A percentile compares a stretch with the other conserved stretches of the same genome.
phyloP scores from a whole-genome alignment of 2,113 vertebrate species.

The Phalacrocorax brasilianus region DNA sequence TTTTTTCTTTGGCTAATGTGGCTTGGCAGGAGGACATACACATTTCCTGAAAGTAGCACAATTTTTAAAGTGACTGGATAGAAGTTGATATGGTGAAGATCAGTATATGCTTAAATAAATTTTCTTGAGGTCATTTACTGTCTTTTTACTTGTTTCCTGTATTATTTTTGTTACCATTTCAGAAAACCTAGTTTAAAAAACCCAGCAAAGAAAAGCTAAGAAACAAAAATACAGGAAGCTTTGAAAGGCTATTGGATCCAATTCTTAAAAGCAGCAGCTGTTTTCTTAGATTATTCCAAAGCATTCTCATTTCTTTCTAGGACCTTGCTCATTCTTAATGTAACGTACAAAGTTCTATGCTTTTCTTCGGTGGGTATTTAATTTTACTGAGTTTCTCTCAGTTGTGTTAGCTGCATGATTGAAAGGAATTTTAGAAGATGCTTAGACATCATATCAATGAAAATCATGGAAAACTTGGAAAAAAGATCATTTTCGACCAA shows the following conservation, averaged over 20 bases:
- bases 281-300: neutral
- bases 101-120: neutral
- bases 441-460: neutral
- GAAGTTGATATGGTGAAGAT: neutral
- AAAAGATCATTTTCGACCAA: neutral
- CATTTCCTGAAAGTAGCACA: neutral
- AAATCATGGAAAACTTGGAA: neutral
- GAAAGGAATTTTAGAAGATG: neutral
- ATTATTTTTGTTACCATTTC: neutral
- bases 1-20: too few relatives aligned
- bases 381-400: neutral
- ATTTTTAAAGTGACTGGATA: neutral
- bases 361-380: rapidly evolving
- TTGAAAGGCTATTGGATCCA: neutral
- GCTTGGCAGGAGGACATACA: neutral
- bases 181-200: neutral
- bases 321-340: neutral
- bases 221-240: neutral
- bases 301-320: neutral
- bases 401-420: neutral
- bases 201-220: neutral
- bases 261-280: neutral
- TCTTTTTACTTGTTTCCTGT: neutral
- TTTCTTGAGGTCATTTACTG: neutral
- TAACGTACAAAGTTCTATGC: neutral